Percentiles rank a stretch among this genome's conserved stretches.
These are phyloP conservation scores for Pelodiscus sinensis DNA, from an alignment of 2,113 vertebrate genomes.

Conservation along the genomic window DNA sequence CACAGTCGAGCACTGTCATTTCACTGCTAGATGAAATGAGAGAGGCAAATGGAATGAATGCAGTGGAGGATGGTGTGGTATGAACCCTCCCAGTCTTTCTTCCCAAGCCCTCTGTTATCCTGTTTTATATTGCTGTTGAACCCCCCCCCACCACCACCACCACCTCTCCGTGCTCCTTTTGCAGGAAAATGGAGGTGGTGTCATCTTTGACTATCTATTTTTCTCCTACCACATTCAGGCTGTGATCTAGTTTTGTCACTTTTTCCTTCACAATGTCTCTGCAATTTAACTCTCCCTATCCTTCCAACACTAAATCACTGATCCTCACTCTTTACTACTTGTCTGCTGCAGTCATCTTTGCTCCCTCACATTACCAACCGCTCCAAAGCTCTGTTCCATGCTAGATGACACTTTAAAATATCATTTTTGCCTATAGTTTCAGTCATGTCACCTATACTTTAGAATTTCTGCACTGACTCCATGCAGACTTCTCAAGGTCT, in stretches of 20 bases:
- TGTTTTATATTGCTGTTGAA: not conserved
- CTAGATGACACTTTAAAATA: not conserved
- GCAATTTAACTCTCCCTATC: not conserved
- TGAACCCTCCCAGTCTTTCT: not conserved
- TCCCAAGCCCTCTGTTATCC: not conserved
- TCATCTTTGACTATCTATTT: not conserved
- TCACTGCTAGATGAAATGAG: not conserved
- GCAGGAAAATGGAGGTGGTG: too few species aligned
- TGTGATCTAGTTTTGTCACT: not conserved
- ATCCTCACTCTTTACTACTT: not conserved
- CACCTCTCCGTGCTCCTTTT: not conserved
- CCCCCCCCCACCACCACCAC: not conserved
- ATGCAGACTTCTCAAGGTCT: not conserved
- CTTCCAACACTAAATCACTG: not conserved
- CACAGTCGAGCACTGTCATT: slow-evolving; percentile 16
- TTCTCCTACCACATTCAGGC: not conserved
- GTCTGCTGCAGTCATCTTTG: not conserved
- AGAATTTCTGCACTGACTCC: not conserved
- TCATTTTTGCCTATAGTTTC: not conserved
- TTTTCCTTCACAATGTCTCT: not conserved
- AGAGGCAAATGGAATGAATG: not conserved
- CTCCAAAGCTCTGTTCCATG: not conserved
- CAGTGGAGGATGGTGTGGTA: not conserved
- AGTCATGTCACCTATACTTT: not conserved
- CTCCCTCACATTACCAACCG: not conserved